Base-by-base conservation (phyloP, 2,797 vertebrate species). In the Coreius guichenoti region DNA sequence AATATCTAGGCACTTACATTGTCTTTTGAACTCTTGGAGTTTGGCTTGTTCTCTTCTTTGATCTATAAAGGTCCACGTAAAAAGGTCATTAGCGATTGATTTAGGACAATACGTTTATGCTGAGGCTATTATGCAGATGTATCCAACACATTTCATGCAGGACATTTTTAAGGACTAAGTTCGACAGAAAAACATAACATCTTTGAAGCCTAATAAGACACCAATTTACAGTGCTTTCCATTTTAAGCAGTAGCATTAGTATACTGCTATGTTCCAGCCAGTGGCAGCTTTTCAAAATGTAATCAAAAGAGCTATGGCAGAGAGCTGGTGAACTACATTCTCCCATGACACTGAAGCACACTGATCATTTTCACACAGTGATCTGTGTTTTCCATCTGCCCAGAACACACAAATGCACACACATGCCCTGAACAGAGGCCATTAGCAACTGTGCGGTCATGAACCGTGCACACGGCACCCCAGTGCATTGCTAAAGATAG, bases 11-110 rank as follows among this genome's bases (percentile, higher is more conserved):
- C 92, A 97, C 98, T 99, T 97, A 99, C 98, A 95, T 95, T 91
- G 91, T 96, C 95, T 91, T 94, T 96, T 89, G 93, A 94, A 92
- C 93, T 95, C 94, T 94, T 96, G 87, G 90, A 89, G 89, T 93
- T 92, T 90, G 95, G 91, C 90, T 95, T 97, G 95, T 96, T 97
- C 92, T 98, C 98, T 56, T 98, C 97, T 95, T 99, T 99, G 92
- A 99, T 97, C 98, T 99, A 94, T 94, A 95, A 91, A 89, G 91
- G 89, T 91, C 91, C 13, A 90, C 87, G 89, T 86, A 84, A 91
- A 90, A 88, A 91, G 82, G 80, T 78, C 54, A 86, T 87, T 90
- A 86, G 58, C 54, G 80, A 78, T 72, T 67, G 65, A 23, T 16
- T 87, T 39, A 26, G 47, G 77, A 39, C 23, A 29, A 61, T 33